Base-by-base conservation (phyloP, 2,113 vertebrate genomes). In the Donacobius atricapilla region DNA sequence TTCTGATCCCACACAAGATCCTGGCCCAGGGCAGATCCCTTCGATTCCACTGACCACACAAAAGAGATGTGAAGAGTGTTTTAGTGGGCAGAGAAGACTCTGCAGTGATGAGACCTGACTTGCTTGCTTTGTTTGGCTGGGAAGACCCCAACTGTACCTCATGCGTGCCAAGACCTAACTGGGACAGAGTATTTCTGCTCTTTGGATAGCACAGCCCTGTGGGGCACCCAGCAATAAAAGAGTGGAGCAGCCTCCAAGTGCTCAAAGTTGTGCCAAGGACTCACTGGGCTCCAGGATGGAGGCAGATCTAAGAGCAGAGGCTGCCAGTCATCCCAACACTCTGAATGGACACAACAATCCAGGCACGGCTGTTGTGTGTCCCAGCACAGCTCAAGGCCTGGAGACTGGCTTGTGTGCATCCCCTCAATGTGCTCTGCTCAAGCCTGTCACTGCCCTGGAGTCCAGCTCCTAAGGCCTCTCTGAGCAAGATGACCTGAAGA, bases 11-110 rank as follows among this genome's bases (percentile, higher is more conserved):
- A 58, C 16, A 11, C 17, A 66, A 83, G 42, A n/a, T 58, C 57
- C 48, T 92, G 63, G 40, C 24, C 57, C 47, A 40, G 31, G 5
- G 23, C 35, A 63, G 53, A 24, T 27, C 31, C 19, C 54, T 79
- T 76, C 13, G 35, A 37, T 17, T 33, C 40, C n/a, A 50, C 19
- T 31, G 83, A 15, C 15, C 47, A 56, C 37, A 23, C 15, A n/a
- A 6, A 71, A 30, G 23, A 48, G 30, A 35, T n/a, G 31, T 1
- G 1, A 71, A 47, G 40, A 1, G 3, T 0, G 0, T 47, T 60
- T 37, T 10, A 30, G 47, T 12, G 31, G n/a, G 30, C 65, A 89
- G 81, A 44, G 72, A 10, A 81, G 50, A n/a, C 40, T 65, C 31
- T 65, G 63, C 50, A 68, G 28, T 2, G 18, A 61, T 14, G 47